phyloP scores from a whole-genome alignment of 2,113 vertebrate genomes.

The Propithecus coquereli region DNA sequence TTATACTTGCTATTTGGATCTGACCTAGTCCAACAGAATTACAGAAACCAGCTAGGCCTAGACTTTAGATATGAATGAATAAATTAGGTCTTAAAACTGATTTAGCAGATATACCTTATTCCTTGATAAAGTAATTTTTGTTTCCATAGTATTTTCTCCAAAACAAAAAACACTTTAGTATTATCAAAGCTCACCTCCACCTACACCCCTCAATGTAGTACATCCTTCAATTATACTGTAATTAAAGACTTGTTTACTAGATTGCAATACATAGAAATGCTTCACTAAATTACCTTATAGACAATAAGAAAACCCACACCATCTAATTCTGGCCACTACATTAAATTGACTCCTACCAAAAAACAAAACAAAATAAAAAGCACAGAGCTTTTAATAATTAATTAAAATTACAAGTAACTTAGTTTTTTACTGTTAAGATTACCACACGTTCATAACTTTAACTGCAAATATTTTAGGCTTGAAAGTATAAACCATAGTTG shows the following conservation, averaged over 20 bases:
- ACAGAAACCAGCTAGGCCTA: background rate
- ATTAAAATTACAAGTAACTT: background rate
- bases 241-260: background rate
- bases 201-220: background rate
- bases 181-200: background rate
- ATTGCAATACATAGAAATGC: background rate
- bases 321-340: background rate
- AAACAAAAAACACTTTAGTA: background rate
- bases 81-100: background rate
- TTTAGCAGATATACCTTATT: background rate
- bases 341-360: background rate
- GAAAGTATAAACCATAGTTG: background rate
- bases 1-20: background rate
- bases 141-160: background rate
- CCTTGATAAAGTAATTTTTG: background rate
- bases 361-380: background rate
- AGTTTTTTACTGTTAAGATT: background rate
- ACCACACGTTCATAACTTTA: background rate
- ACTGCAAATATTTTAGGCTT: background rate
- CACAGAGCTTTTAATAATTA: background rate
- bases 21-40: background rate
- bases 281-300: background rate
- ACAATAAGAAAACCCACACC: background rate
- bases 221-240: background rate
- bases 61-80: background rate